A percentile compares a stretch with the other conserved stretches of the same genome.
Evolutionary conservation across 2,888 invertebrate genomes (phyloP).

Genomic region (Dioctria rufipes): DNA sequence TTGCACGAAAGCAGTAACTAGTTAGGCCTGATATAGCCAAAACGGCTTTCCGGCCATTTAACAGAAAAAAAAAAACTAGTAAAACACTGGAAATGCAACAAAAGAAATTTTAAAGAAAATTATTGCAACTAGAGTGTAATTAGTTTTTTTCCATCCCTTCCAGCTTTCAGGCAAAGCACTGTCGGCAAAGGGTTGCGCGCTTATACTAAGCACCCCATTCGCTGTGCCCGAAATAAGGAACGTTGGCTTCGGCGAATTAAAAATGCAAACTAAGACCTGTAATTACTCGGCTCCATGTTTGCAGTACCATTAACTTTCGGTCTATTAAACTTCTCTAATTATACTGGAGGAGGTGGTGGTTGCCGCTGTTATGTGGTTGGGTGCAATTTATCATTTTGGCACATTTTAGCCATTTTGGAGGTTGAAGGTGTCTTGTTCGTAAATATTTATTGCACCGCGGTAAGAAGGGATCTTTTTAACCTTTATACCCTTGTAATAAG

Average conservation of each 20-base stretch:
- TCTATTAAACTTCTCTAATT: conserved; percentile 33
- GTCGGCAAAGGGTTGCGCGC: not conserved
- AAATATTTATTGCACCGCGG: not conserved
- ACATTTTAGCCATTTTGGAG: conserved; percentile 1
- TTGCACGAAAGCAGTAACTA: not conserved
- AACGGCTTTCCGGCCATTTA: conserved; percentile 3
- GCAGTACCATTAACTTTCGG: conserved; percentile 44
- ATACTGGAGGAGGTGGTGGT: not conserved
- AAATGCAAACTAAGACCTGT: conserved; percentile 46
- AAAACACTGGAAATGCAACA: conserved; percentile 21
- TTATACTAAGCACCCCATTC: conserved; percentile 3
- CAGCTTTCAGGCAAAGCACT: not conserved
- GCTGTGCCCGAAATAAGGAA: conserved; percentile 30
- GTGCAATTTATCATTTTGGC: conserved; percentile 24
- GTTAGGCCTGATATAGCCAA: conserved; percentile 17
- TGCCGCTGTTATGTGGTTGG: not conserved
- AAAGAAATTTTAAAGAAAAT: conserved; percentile 9
- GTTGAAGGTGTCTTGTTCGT: not conserved
- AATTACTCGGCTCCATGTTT: conserved; percentile 47
- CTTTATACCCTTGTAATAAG: too few relatives aligned
- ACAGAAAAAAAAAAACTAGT: conserved; percentile 4
- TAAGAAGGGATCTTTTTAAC: too few relatives aligned
- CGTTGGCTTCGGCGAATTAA: conserved; percentile 34
- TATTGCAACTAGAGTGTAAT: conserved; percentile 19
- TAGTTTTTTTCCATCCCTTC: not conserved